Evolutionary conservation across 2,113 vertebrate species (phyloP), one percentile per base, ranked within the genome.

Genomic region (Gallinago jamesoni): DNA sequence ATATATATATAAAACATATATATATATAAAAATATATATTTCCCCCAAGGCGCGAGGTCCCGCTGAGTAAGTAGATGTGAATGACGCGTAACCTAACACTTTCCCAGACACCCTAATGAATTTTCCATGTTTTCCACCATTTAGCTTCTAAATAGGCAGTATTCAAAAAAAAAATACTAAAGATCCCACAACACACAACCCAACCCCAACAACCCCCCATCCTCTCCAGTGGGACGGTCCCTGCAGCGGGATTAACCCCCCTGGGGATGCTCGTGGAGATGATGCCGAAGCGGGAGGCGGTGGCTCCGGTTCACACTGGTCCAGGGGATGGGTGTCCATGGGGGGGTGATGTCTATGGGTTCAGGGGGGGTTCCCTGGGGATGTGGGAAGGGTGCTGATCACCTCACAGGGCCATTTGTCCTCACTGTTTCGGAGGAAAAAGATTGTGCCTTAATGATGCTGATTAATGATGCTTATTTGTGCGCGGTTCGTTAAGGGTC

Each of bases 91-190:
- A 93, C 59, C 88, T 50, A 89, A 85, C 96, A 27, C 92, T 95
- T 72, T 78, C 94, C 94, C 94, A 96, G 96, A 93, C 89, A 68
- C 77, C 67, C 90, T 93, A 93, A 95, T 95, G 93, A 95, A 94
- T 95, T 96, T 96, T 90, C 94, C 93, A 92, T 94, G 94, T 92
- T 96, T 96, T 83, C 90, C 82, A 70, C 69, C 70, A 59, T 93
- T 93, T 88, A 30, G 87, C 56, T 93, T 90, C 92, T 92, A 88
- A 97, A 94, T 64, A 96, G 93, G 87, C 93, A 74, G 90, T 12
- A 84, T 93, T 95, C 48, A 95, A 83, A 45, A 78, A 76, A 92
- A 35, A 48, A 25, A 9, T 41, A 9, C 28, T 10, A 27, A 14
- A 15, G 22, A 23, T 48, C 47, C 23, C 12, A 24, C 73, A 35